Evolutionary conservation across 2,113 vertebrate species (phyloP).

Genomic region (Sula dactylatra): DNA sequence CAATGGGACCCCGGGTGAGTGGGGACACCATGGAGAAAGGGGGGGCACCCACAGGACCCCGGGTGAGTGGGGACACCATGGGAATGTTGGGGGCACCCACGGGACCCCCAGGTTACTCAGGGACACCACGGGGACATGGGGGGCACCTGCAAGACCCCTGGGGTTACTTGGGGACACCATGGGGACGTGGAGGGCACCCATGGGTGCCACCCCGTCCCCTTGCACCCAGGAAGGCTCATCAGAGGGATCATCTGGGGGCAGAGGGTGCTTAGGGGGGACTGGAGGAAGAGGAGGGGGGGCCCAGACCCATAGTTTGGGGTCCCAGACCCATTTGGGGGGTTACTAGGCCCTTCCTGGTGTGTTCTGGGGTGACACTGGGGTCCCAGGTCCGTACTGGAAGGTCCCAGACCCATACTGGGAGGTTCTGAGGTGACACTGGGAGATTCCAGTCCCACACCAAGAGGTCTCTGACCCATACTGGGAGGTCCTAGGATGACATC

Average conservation of each 20-base stretch:
- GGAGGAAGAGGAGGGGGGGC: neutral
- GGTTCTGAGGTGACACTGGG: too few species aligned
- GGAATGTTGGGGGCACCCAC: too few species aligned
- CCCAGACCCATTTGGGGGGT: neutral
- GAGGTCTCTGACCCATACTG: neutral
- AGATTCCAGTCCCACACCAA: neutral
- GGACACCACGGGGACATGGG: neutral
- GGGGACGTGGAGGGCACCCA: neutral
- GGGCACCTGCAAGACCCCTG: neutral
- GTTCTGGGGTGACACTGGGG: neutral
- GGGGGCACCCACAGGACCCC: neutral
- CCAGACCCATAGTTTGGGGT: neutral
- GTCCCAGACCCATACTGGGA: neutral
- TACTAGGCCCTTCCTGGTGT: neutral
- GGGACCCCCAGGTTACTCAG: neutral
- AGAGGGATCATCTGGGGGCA: neutral
- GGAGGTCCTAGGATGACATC: neutral
- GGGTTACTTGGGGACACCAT: neutral
- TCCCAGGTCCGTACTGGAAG: neutral
- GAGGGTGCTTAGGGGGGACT: neutral
- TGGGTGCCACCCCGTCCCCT: neutral
- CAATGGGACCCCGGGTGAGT: neutral
- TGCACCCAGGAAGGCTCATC: neutral
- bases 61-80: too few species aligned
- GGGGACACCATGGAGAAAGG: neutral